phyloP scores from a whole-genome alignment of 2,888 invertebrate genomes.

The Mimachlamys varia region DNA sequence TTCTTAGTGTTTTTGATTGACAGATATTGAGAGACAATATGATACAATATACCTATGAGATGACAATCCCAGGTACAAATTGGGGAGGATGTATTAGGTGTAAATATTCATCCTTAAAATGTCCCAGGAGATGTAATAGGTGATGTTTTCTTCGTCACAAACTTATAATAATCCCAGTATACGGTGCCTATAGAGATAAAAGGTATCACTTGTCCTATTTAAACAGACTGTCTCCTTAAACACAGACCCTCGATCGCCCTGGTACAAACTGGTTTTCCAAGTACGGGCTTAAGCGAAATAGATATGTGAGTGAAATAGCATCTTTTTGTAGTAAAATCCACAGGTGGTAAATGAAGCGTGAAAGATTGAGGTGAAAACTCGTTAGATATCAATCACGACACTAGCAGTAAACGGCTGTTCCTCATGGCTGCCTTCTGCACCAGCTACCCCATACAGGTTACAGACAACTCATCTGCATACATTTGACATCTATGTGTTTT shows the following conservation, averaged over 20 bases:
- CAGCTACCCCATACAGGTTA: background rate
- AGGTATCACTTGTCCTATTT: background rate
- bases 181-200: background rate
- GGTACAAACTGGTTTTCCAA: conserved; percentile 21
- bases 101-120: background rate
- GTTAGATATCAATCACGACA: background rate
- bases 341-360: conserved; percentile 11
- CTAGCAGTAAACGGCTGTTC: background rate
- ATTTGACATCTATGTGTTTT: background rate
- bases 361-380: background rate
- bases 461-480: background rate
- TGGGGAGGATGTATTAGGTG: too few species aligned
- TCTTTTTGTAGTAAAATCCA: conserved; percentile 3
- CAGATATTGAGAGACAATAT: too few species aligned
- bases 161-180: background rate
- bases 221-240: background rate
- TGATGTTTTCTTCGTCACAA: background rate
- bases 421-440: background rate
- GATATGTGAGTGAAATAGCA: background rate
- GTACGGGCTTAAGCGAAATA: background rate
- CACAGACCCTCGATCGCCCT: background rate
- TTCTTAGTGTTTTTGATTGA: too few species aligned
- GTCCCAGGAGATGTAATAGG: background rate
- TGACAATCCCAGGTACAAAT: too few species aligned
- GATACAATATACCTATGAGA: too few species aligned